A percentile compares a stretch with the other conserved stretches of the same genome.
phyloP scores from a whole-genome alignment of 2,113 vertebrate species.

The Pogonocichla stellata region DNA sequence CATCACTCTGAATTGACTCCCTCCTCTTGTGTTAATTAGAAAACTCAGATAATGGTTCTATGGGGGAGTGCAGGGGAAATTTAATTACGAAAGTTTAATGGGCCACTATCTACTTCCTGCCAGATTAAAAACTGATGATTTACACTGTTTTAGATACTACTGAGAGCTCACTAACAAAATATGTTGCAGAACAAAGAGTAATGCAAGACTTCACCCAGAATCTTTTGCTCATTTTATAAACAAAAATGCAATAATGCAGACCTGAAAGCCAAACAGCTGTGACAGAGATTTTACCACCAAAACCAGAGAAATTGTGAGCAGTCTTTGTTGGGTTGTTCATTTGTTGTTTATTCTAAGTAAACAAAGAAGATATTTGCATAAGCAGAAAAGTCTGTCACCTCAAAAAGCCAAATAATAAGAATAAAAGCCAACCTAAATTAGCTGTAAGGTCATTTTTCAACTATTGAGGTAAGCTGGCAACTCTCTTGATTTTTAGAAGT shows the following conservation, averaged over 20 bases:
- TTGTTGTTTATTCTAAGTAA: not conserved
- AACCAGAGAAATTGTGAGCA: not conserved
- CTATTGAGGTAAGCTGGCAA: not conserved
- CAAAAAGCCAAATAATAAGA: not conserved
- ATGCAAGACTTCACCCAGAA: slow-evolving; percentile 43
- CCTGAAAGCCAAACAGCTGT: not conserved
- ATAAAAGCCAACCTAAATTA: not conserved
- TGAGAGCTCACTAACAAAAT: slow-evolving; percentile 66
- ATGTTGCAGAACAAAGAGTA: slow-evolving; percentile 70
- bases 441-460: not conserved
- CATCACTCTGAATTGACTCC: slow-evolving; percentile 96
- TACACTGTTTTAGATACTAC: slow-evolving; percentile 82
- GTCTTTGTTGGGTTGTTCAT: not conserved
- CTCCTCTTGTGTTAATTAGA: slow-evolving; percentile 98
- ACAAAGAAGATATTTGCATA: not conserved
- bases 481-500: not conserved
- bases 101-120: slow-evolving; percentile 88
- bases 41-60: slow-evolving; percentile 94
- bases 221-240: slow-evolving; percentile 38
- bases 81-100: slow-evolving; percentile 97
- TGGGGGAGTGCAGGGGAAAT: slow-evolving; percentile 90
- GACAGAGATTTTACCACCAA: not conserved
- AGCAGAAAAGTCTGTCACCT: not conserved
- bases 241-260: not conserved
- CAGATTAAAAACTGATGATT: slow-evolving; percentile 91